Conservation (phyloP, 1,140 invertebrate genomes). For the Drosophila arawakana region DNA sequence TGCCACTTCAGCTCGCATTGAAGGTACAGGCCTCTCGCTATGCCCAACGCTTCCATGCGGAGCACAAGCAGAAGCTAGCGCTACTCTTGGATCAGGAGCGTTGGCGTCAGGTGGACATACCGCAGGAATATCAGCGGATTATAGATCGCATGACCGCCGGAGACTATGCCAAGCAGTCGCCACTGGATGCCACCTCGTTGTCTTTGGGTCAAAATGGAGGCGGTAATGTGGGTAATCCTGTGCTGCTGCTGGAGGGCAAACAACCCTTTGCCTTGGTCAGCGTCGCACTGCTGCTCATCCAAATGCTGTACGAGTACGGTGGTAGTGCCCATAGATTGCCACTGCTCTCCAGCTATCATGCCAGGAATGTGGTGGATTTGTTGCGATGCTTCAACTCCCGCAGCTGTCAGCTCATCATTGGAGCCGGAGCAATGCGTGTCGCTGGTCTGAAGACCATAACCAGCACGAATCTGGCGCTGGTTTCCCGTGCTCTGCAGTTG, state of each 20-base stretch:
- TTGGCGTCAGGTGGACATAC: constrained; percentile 97
- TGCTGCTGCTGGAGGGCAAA: constrained; percentile 91
- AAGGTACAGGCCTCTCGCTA: constrained; percentile 96
- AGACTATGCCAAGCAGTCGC: constrained; percentile 75
- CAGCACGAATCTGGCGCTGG: constrained; percentile 96
- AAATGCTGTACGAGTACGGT: constrained; percentile 96
- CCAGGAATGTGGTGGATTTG: constrained; percentile 94
- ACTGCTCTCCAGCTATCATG: constrained; percentile 88
- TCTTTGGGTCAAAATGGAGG: constrained; percentile 18
- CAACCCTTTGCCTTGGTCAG: constrained; percentile 94
- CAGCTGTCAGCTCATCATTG: constrained; percentile 96
- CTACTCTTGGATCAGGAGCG: constrained; percentile 94
- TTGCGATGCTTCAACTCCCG: constrained; percentile 96
- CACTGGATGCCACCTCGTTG: constrained; percentile 62
- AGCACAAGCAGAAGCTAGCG: constrained; percentile 93
- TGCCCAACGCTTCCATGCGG: constrained; percentile 95
- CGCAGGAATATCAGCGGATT: constrained; percentile 93
- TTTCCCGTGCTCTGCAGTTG: constrained; percentile 93
- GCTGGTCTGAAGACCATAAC: constrained; percentile 98
- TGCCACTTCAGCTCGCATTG: constrained; percentile 92
- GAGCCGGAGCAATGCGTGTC: constrained; percentile 96
- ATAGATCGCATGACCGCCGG: constrained; percentile 89
- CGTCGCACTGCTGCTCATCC: constrained; percentile 92
- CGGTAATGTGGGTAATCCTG: constrained; percentile 76
- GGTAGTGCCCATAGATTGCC: constrained; percentile 89